Base-by-base conservation (phyloP, 2,888 invertebrate species). In the Bursaphelenchus okinawaensis region DNA sequence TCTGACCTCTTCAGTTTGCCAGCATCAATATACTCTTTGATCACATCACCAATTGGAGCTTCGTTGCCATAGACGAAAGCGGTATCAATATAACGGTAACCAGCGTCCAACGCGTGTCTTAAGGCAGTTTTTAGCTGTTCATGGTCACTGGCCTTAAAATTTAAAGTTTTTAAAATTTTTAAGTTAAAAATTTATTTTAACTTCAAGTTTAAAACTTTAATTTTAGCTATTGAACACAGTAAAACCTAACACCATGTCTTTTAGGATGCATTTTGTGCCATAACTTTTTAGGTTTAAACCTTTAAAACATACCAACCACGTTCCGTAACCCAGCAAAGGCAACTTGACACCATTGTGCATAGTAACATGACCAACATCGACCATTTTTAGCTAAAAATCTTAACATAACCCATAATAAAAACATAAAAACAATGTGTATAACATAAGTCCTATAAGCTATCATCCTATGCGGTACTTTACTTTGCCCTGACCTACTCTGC, bases 61-160 rank as follows among this genome's bases (percentile, higher is more conserved):
- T 91, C 91, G 83, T 91, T 91, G 51, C 86, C 85, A 83, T 91
- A 91, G 1, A 88, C n/a, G 7, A 29, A 22, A 88, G 58, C 71
- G 8, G 69, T 69, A 59, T 69, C 69, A 58, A 82, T 78, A 28
- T 75, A 72, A 20, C 82, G 68, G 63, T 82, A 82, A 19, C 82
- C 82, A 22, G 68, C 66, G 59, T 82, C 80, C 7, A 83, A 58
- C n/a, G 80, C 80, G 16, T 69, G 63, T 61, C 73, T 62, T 19
- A 76, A 63, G 28, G 75, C 71, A 24, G 66, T 67, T 55, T 66
- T 65, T 29, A 76, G 61, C 60, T 76, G 74, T 2, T 66, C 62
- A 26, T 16, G 65, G 24, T 23, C 65, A 19, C 6, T 31, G 24
- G 22, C 16, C 52, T 57, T 16, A 12, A 65, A 63, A 8, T n/a